Evolutionary conservation across 2,797 vertebrate species (phyloP), one percentile per base, ranked within the genome.

Genomic region (Microctenopoma steveboyesi): DNA sequence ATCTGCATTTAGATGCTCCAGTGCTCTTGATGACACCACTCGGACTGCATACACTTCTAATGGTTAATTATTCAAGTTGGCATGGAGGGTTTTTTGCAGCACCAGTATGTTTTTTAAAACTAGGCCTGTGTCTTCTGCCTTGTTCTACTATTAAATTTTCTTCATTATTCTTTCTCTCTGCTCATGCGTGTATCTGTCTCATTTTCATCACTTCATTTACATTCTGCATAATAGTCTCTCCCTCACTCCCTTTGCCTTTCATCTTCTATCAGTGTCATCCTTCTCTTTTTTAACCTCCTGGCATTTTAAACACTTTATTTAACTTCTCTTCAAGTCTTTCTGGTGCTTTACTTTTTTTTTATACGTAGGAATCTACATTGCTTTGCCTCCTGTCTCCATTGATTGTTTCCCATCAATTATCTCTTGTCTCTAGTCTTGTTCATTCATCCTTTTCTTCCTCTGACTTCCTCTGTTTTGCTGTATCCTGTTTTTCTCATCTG

Each of bases 321-420:
- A 47, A 18, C 56, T 58, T 33, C 0, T 48, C 7, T 54, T 69
- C 57, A 18, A 7, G 46, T 71, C 65, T 43, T 15, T 35, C 16
- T 39, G 12, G 10, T 48, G 22, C 22, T 22, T 22, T 22, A 22
- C 22, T 57, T 27, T 14, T 50, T 47, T 69, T 81, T 63, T 64
- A 8, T 35, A 9, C 33, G 50, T 7, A 55, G 22, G 37, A 70
- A 66, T 66, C 54, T 27, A 18, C 67, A 45, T 46, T 2, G 4
- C 53, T 58, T 54, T 3, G 40, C 56, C 60, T 66, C 49, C 55
- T 45, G 8, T 28, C 68, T 83, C 55, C 27, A 22, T 64, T 65
- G 65, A 57, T 76, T 85, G 69, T 79, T 72, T 73, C 48, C 56
- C 56, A 69, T 81, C 67, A 85, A 65, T 86, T 78, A 78, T 69